Base-by-base conservation (phyloP, 2,888 invertebrate species). In the Caenorhabditis plicata region DNA sequence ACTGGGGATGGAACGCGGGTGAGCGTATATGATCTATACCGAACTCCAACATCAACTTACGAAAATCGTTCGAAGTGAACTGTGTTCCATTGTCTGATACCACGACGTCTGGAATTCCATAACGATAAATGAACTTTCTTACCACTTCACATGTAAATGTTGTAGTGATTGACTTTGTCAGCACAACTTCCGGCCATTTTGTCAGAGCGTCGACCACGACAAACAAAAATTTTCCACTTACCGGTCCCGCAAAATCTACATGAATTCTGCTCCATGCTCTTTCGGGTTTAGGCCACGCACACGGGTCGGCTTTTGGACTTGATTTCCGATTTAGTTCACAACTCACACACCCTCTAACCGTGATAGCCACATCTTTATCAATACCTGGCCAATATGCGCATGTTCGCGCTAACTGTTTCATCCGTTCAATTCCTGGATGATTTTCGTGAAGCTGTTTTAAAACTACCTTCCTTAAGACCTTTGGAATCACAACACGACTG, bases 111-210 rank as follows among this genome's bases (percentile, higher is more conserved):
- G 64, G 64, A 19, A 47, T 13, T 3, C 71, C 72, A 35, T 55
- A 43, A 1, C 15, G 22, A 4, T 26, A 31, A 36, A 72, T 63
- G 1, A 72, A 15, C 2, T 17, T 22, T n/a, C 42, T 35, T 2
- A 72, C 26, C 7, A 11, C 20, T 2, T 20, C n/a, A 5, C 65
- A 50, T 7, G 62, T 57, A 11, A 25, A 17, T 1, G 11, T 8
- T 5, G 60, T 32, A 1, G 64, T 45, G 1, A 49, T 62, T 1
- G 27, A 40, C 11, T 20, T 36, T 35, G 47, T 46, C 13, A 31
- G 17, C 9, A 46, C 4, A 9, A 58, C 77, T 70, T 83, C 82
- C 2, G 80, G 75, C 82, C 82, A 84, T 56, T 84, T 84, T 0
- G 82, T 81, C 52, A 74, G 74, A 19, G 81, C 73, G 57, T 83